These are phyloP conservation scores for Holothuria glaberrima DNA, from an alignment of 35 echinoderm and acorn worm genomes.

Conservation along the genomic window DNA sequence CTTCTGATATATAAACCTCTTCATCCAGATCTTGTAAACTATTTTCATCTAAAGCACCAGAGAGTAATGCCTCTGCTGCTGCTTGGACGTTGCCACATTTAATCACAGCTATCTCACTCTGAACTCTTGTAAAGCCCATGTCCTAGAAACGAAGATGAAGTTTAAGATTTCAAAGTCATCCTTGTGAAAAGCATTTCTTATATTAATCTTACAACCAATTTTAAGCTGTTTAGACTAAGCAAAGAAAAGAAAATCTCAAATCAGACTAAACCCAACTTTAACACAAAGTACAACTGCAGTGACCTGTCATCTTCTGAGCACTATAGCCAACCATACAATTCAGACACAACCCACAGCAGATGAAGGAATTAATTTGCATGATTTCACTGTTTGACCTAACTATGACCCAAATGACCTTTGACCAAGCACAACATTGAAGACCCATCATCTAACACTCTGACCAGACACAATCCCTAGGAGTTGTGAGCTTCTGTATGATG, in stretches of 20 bases:
- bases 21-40: conserved; percentile 64
- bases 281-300: too few species aligned
- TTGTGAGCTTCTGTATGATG: too few species aligned
- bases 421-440: too few species aligned
- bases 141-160: conserved; percentile 60
- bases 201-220: not conserved
- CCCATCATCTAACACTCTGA: too few species aligned
- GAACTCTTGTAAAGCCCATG: conserved; percentile 85
- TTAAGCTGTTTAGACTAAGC: not conserved
- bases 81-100: conserved; percentile 79
- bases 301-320: too few species aligned
- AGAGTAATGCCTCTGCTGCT: conserved; percentile 75
- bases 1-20: conserved; percentile 97
- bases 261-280: too few species aligned
- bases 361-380: too few species aligned
- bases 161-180: not conserved
- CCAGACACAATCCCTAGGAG: too few species aligned
- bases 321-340: too few species aligned
- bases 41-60: conserved; percentile 49
- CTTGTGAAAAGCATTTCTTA: not conserved
- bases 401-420: too few species aligned
- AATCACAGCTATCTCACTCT: conserved; percentile 87
- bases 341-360: too few species aligned
- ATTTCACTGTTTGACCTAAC: too few species aligned
- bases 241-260: not conserved